phyloP scores from a whole-genome alignment of 2,113 vertebrate genomes.

The Ailuropoda melanoleuca region DNA sequence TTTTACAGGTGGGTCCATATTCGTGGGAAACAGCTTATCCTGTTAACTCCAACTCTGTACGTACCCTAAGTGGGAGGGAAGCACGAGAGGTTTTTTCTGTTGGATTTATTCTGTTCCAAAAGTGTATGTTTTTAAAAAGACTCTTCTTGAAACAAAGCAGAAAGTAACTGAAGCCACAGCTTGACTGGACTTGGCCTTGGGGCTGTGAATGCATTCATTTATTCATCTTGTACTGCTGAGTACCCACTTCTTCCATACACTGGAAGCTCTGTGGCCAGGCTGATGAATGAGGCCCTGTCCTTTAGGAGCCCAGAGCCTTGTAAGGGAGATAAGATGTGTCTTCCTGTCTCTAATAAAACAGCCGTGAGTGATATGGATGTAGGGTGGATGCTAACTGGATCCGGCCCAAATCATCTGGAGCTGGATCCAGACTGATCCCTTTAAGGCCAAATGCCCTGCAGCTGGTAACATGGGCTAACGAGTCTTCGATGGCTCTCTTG shows the following conservation, averaged over 20 bases:
- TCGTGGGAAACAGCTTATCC: background rate
- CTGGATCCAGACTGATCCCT: background rate
- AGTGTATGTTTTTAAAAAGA: background rate
- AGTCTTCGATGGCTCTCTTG: background rate
- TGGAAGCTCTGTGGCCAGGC: background rate
- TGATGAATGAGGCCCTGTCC: background rate
- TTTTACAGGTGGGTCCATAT: slow-evolving; percentile 92
- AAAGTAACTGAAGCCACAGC: background rate
- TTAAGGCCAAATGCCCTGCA: background rate
- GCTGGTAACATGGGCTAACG: background rate
- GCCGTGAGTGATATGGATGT: background rate
- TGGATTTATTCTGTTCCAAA: background rate
- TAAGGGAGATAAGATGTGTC: background rate
- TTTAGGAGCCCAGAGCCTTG: background rate
- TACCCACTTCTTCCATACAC: background rate
- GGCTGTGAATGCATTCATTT: background rate
- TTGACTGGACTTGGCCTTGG: background rate
- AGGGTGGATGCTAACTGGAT: background rate
- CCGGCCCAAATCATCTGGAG: background rate
- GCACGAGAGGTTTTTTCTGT: background rate
- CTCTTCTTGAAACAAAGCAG: slow-evolving; percentile 32
- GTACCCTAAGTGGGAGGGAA: background rate
- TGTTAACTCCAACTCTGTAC: background rate
- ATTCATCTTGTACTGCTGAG: background rate
- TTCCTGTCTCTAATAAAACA: background rate